phyloP scores from a whole-genome alignment of 2,113 vertebrate genomes.

The Lanius collurio region DNA sequence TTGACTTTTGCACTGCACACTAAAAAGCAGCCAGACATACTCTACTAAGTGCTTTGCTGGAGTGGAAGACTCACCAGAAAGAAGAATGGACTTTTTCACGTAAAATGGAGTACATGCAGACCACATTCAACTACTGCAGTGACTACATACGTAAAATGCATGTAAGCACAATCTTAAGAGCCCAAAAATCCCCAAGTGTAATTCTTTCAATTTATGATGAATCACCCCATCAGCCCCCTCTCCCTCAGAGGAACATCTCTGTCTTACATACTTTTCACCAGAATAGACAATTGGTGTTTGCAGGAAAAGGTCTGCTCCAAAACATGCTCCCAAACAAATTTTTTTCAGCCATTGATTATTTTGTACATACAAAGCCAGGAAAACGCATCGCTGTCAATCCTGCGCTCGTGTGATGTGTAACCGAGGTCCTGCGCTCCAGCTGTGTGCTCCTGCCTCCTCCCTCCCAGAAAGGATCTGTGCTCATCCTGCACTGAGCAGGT shows the following conservation, averaged over 20 bases:
- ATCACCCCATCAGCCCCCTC: fast-evolving
- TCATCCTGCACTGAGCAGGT: not conserved
- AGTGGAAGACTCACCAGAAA: not conserved
- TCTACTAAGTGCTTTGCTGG: not conserved
- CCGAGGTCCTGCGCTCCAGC: not conserved
- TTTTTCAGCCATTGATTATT: not conserved
- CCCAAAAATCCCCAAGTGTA: not conserved
- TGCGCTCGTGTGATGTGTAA: fast-evolving
- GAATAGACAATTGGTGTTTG: not conserved
- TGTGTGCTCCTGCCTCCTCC: not conserved
- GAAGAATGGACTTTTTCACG: not conserved
- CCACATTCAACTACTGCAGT: not conserved
- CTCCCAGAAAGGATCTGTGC: not conserved
- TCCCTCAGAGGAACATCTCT: not conserved
- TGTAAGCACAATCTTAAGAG: not conserved
- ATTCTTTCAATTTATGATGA: not conserved
- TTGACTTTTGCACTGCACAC: not conserved
- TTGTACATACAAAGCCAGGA: not conserved
- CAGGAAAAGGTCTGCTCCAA: not conserved
- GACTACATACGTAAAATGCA: not conserved
- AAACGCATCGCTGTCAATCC: fast-evolving
- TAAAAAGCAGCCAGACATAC: not conserved
- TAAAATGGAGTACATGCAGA: not conserved
- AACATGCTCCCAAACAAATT: not conserved
- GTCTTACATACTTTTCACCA: not conserved